These are phyloP conservation scores for Acholoe squamosa DNA, from an alignment of 2,888 invertebrate species.

Conservation along the genomic window DNA sequence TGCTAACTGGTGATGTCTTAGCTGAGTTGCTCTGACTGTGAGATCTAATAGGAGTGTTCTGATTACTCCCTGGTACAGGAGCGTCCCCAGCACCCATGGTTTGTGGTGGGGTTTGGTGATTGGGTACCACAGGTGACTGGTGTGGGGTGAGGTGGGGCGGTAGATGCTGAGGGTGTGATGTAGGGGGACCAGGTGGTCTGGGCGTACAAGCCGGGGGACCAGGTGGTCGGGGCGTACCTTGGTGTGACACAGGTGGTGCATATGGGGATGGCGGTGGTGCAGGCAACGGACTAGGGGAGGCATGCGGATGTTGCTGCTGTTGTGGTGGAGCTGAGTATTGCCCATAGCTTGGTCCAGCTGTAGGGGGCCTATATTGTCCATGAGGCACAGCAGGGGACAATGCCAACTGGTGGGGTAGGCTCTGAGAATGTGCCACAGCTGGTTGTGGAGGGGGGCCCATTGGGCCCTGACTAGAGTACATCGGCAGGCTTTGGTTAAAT, in stretches of 20 bases:
- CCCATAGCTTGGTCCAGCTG: neutral
- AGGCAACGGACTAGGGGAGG: conserved; percentile 1
- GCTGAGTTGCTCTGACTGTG: neutral
- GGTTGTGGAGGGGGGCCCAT: neutral
- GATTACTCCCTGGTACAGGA: neutral
- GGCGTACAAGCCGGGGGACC: neutral
- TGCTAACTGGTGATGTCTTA: neutral
- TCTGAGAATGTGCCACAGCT: neutral
- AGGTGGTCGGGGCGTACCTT: neutral
- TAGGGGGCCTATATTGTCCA: neutral
- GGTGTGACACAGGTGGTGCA: neutral
- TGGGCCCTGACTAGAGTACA: neutral
- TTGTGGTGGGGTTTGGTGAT: neutral
- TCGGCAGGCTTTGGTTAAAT: conserved; percentile 23
- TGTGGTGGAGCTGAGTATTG: neutral
- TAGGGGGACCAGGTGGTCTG: neutral
- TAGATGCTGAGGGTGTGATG: neutral
- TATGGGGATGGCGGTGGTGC: neutral
- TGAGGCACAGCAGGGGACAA: neutral
- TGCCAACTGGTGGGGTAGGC: neutral
- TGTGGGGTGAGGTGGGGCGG: neutral
- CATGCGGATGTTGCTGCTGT: neutral
- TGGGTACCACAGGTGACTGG: neutral
- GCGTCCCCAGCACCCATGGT: neutral
- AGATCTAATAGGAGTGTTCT: neutral